These are phyloP conservation scores for Tortrix viridana DNA, from an alignment of 2,888 invertebrate species.

Conservation along the genomic window DNA sequence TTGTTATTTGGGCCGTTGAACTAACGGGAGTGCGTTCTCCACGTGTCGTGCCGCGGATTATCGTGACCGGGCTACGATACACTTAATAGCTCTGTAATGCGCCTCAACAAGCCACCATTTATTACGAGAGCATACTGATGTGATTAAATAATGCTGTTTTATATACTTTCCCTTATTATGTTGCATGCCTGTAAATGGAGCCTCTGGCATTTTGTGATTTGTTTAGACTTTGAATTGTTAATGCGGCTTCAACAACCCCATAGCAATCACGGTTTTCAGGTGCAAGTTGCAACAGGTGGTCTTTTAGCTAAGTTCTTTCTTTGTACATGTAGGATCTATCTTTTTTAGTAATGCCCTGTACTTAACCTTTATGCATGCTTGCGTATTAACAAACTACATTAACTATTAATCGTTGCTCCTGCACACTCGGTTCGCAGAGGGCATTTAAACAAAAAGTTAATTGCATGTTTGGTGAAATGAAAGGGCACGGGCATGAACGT, in stretches of 20 bases:
- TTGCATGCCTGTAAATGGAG: constrained; percentile 28
- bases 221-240: constrained; percentile 21
- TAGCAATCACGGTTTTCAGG: not conserved
- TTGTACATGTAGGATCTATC: not conserved
- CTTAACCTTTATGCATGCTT: not conserved
- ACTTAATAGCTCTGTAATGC: constrained; percentile 28
- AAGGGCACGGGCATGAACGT: constrained; percentile 45
- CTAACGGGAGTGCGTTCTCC: constrained; percentile 67
- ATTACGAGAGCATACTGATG: constrained; percentile 29
- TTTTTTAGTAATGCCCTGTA: not conserved
- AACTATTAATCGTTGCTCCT: constrained; percentile 1
- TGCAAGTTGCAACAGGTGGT: too few species aligned
- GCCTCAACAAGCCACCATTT: constrained; percentile 14
- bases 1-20: constrained; percentile 72
- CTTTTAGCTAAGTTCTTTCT: too few species aligned
- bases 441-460: constrained; percentile 32
- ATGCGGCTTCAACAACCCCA: constrained; percentile 13
- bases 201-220: constrained; percentile 31
- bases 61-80: constrained; percentile 47
- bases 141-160: constrained; percentile 31
- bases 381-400: not conserved
- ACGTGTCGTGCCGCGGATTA: constrained; percentile 46
- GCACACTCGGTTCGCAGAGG: not conserved
- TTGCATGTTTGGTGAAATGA: constrained; percentile 42
- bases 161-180: constrained; percentile 17